Evolutionary conservation across 2,113 vertebrate species (phyloP).

Genomic region (Daphoenositta chrysoptera): DNA sequence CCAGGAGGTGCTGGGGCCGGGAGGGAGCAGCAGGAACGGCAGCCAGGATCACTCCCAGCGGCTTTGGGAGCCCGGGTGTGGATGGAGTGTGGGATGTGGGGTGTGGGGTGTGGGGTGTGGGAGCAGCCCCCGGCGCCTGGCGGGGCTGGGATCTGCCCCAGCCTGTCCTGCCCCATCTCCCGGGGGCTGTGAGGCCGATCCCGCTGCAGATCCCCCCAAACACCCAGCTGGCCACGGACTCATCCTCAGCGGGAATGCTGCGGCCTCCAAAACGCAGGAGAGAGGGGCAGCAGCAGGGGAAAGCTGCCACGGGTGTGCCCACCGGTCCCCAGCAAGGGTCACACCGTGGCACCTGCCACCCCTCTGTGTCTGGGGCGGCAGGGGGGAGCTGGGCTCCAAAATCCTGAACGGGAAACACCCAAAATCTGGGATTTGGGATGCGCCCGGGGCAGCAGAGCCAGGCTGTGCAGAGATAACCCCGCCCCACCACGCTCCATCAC

Average conservation of each 20-base stretch:
- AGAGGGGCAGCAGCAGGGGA: background rate
- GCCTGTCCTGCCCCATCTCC: background rate
- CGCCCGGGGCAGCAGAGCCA: background rate
- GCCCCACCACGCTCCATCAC: background rate
- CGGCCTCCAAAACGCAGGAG: background rate
- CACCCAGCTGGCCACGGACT: rapidly evolving
- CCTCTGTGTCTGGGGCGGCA: background rate
- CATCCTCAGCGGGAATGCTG: background rate
- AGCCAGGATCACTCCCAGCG: background rate
- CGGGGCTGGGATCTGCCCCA: background rate
- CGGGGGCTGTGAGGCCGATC: background rate
- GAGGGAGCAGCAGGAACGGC: background rate
- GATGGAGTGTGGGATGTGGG: too few species aligned
- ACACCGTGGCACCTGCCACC: background rate
- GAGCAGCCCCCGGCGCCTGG: background rate
- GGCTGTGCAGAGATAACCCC: background rate
- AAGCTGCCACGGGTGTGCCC: rapidly evolving
- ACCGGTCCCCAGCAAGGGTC: background rate
- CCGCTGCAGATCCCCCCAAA: background rate
- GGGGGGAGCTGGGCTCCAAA: background rate
- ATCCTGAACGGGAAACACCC: background rate
- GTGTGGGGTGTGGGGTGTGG: too few species aligned
- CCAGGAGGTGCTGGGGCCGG: background rate
- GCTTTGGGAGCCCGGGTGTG: too few species aligned
- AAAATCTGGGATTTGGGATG: background rate